phyloP scores from a whole-genome alignment of 2,797 vertebrate genomes.

The Anguilla marmorata region DNA sequence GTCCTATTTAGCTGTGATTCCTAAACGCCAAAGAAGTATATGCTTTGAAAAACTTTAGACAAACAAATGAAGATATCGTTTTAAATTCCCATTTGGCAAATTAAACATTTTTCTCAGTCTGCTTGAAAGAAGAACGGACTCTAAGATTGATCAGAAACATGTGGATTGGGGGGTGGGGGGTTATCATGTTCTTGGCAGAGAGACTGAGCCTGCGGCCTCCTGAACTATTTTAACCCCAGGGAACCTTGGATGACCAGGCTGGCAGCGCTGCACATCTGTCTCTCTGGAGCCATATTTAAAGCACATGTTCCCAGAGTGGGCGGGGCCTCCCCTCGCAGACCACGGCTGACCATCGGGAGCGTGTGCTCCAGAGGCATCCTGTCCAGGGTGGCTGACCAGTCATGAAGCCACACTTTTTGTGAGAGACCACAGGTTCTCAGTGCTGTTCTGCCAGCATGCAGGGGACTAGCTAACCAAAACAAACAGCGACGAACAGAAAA shows the following conservation, averaged over 20 bases:
- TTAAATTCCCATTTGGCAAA: conserved; percentile 49
- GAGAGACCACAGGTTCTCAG: neutral
- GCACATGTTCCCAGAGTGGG: conserved; percentile 17
- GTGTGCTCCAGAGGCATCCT: conserved; percentile 6
- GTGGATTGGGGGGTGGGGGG: neutral
- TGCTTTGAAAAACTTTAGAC: conserved; percentile 54
- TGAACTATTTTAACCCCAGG: conserved; percentile 22
- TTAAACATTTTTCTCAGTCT: neutral
- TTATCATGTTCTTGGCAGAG: conserved; percentile 10
- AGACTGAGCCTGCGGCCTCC: neutral
- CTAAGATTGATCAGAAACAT: conserved; percentile 9
- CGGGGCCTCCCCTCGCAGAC: neutral
- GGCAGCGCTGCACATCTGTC: conserved; percentile 19
- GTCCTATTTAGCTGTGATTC: neutral
- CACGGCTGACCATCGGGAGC: conserved; percentile 9
- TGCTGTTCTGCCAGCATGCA: neutral
- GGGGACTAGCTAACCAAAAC: neutral
- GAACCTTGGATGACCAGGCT: conserved; percentile 25
- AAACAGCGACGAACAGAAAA: conserved; percentile 18
- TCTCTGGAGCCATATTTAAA: conserved; percentile 23
- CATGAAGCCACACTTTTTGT: conserved; percentile 10
- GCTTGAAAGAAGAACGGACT: neutral
- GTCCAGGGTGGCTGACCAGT: neutral
- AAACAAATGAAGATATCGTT: conserved; percentile 48
- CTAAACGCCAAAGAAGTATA: conserved; percentile 25